A percentile compares a stretch with the other conserved stretches of the same genome.
Conservation (phyloP, 2,113 vertebrate genomes). For the Callorhinus ursinus region DNA sequence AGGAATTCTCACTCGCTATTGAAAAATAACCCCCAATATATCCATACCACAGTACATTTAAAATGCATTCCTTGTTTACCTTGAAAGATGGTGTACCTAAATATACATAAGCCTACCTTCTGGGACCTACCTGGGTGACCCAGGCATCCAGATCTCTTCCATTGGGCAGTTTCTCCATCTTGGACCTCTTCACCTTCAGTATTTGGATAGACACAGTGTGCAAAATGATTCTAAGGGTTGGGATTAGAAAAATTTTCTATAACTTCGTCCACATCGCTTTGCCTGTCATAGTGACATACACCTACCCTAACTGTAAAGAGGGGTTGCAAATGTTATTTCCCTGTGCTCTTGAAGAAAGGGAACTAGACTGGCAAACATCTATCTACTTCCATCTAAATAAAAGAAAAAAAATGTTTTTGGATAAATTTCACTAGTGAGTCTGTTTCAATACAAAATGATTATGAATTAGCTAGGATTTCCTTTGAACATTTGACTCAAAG, state of each 20-base stretch:
- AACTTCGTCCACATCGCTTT: not conserved
- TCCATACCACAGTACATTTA: not conserved
- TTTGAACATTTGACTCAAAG: not conserved
- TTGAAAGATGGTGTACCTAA: accelerated
- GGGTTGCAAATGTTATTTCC: not conserved
- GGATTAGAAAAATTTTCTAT: not conserved
- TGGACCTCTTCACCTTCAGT: not conserved
- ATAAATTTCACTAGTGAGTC: not conserved
- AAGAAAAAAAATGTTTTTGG: accelerated
- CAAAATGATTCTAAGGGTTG: not conserved
- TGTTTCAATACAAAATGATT: not conserved
- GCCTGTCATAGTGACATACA: not conserved
- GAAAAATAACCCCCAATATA: not conserved
- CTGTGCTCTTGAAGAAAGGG: not conserved
- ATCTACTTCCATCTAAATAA: not conserved
- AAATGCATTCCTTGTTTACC: not conserved
- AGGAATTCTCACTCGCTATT: not conserved
- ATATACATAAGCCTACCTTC: accelerated
- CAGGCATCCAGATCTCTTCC: not conserved
- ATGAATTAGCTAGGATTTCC: not conserved
- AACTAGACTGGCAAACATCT: not conserved
- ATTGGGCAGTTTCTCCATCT: accelerated
- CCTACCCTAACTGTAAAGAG: not conserved
- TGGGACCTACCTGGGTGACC: not conserved
- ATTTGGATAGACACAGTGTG: not conserved